phyloP scores from a whole-genome alignment of 2,113 vertebrate species.

The Gobiocypris rarus region DNA sequence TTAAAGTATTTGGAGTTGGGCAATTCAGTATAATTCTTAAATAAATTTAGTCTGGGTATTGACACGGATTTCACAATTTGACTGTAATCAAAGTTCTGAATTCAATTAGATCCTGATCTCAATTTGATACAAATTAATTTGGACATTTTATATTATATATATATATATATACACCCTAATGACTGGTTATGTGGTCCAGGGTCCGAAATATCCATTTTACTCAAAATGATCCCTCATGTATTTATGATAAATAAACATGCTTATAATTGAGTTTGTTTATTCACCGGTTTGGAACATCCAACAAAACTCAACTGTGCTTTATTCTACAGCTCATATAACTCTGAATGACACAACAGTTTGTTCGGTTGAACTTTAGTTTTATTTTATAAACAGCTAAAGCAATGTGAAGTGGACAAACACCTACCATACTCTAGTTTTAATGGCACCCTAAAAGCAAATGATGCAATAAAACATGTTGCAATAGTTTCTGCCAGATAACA shows the following conservation, averaged over 20 bases:
- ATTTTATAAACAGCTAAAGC: neutral
- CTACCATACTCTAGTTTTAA: neutral
- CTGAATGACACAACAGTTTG: neutral
- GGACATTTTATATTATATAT: neutral
- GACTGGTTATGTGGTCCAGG: too few relatives aligned
- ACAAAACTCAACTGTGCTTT: neutral
- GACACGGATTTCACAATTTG: neutral
- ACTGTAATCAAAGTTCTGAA: neutral
- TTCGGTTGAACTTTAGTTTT: neutral
- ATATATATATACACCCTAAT: too few relatives aligned
- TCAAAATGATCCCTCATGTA: neutral
- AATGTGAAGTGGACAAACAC: neutral
- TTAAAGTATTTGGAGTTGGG: neutral
- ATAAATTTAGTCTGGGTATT: neutral
- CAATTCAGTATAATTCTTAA: neutral
- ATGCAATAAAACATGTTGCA: neutral
- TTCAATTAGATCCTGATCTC: neutral
- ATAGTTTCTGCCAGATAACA: neutral
- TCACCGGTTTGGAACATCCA: neutral
- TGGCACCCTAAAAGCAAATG: neutral
- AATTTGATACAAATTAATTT: neutral
- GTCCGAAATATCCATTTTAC: neutral
- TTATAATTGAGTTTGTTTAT: neutral
- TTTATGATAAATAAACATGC: constrained; percentile 22
- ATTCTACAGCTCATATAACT: too few relatives aligned